A percentile compares a stretch with the other conserved stretches of the same genome.
Conservation (phyloP, 2,888 invertebrate species). For the Stenoptilia bipunctidactyla region DNA sequence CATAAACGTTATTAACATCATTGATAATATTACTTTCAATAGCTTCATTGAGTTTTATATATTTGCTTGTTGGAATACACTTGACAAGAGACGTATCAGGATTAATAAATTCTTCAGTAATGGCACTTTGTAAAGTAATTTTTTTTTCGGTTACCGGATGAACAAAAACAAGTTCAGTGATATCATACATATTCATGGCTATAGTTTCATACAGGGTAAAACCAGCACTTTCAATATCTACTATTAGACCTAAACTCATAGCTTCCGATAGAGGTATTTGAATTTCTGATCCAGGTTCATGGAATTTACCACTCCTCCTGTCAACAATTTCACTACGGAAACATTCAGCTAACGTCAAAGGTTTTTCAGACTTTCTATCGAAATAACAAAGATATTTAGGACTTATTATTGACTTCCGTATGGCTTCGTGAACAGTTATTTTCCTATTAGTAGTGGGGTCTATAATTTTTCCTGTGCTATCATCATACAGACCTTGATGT, state of each 20-base stretch:
- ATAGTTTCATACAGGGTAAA: constrained; percentile 86
- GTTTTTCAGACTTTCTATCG: constrained; percentile 79
- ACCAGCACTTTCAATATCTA: constrained; percentile 88
- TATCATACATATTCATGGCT: constrained; percentile 83
- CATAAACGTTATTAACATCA: constrained; percentile 73
- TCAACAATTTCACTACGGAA: constrained; percentile 86
- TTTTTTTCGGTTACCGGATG: constrained; percentile 84
- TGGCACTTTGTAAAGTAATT: constrained; percentile 79
- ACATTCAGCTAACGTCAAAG: constrained; percentile 82
- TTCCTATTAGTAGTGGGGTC: constrained; percentile 84
- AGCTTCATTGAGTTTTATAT: constrained; percentile 80
- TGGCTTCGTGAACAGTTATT: constrained; percentile 87
- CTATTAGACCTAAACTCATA: constrained; percentile 81
- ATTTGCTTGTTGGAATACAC: constrained; percentile 76
- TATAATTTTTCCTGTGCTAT: constrained; percentile 82
- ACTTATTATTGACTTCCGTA: constrained; percentile 84
- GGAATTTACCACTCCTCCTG: constrained; percentile 82
- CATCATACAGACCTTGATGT: constrained; percentile 88
- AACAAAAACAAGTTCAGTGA: constrained; percentile 74
- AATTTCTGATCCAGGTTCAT: constrained; percentile 76
- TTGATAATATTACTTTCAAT: constrained; percentile 77
- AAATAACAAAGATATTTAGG: constrained; percentile 86
- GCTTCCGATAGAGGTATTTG: constrained; percentile 80
- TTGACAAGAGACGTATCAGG: constrained; percentile 82
- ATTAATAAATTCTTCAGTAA: constrained; percentile 82